phyloP scores from a whole-genome alignment of 37 sponge, comb jelly and placozoan species.

The Spongilla lacustris region DNA sequence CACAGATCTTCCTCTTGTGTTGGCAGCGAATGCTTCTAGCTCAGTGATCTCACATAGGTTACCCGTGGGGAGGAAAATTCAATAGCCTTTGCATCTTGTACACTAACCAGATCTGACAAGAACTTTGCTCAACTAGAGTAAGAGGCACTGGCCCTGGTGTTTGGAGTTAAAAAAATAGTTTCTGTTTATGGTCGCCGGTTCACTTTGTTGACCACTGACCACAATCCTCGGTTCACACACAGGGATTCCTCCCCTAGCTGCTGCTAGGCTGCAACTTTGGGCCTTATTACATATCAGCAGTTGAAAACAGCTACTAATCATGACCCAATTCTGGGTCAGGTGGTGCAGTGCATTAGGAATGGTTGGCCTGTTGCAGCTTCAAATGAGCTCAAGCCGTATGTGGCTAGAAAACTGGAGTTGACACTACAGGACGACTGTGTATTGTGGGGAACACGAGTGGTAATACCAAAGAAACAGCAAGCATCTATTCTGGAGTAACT shows the following conservation, averaged over 20 bases:
- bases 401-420: constrained; percentile 5
- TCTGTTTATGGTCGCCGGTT: constrained; percentile 27
- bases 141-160: constrained; percentile 9
- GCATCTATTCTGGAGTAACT: constrained; percentile 27
- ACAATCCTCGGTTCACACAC: too few species aligned
- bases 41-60: constrained; percentile 37
- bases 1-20: not conserved
- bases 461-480: constrained; percentile 25
- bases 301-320: constrained; percentile 12
- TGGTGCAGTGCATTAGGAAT: constrained; percentile 26
- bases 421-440: constrained; percentile 28
- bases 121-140: not conserved
- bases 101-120: constrained; percentile 6
- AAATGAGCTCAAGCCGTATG: constrained; percentile 24
- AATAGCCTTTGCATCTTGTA: constrained; percentile 35
- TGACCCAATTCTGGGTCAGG: constrained; percentile 58
- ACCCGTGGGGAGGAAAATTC: constrained; percentile 35
- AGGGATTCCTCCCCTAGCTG: constrained; percentile 19
- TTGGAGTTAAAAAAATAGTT: not conserved
- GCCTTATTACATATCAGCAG: constrained; percentile 34
- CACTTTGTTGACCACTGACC: constrained; percentile 19
- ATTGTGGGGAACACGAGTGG: constrained; percentile 38
- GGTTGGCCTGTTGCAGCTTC: constrained; percentile 45
- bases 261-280: constrained; percentile 29
- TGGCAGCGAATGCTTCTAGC: constrained; percentile 48